Evolutionary conservation across 2,797 vertebrate genomes (phyloP).

Genomic region (Fistularia commersonii): DNA sequence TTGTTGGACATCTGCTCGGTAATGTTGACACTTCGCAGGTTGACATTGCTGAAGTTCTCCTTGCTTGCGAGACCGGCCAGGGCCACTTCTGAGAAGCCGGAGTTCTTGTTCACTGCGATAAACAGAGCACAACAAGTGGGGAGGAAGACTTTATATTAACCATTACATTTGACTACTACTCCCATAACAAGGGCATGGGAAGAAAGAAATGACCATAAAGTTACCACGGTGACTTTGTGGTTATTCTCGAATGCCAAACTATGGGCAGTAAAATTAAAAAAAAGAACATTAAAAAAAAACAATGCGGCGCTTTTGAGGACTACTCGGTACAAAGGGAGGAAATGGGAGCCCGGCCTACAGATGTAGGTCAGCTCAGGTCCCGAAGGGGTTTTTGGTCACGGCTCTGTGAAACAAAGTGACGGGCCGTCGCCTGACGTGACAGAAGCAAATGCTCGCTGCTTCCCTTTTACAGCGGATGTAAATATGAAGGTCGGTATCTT

Average conservation of each 20-base stretch:
- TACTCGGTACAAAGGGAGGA: conserved; percentile 24
- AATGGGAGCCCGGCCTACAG: conserved; percentile 1
- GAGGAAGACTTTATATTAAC: neutral
- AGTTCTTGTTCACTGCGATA: conserved; percentile 81
- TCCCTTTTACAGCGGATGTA: no score
- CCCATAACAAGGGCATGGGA: neutral
- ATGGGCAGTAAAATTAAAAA: neutral
- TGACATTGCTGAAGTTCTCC: conserved; percentile 90
- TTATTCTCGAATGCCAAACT: neutral
- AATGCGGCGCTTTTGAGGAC: conserved; percentile 6
- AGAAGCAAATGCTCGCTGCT: no score
- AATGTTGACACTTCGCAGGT: conserved; percentile 85
- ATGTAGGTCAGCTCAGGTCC: conserved; percentile 10
- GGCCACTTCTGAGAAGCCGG: conserved; percentile 87
- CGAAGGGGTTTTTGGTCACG: neutral
- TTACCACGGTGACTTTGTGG: neutral
- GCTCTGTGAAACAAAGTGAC: no score
- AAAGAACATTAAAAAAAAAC: conserved; percentile 6
- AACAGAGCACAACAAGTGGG: neutral
- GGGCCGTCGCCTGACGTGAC: neutral
- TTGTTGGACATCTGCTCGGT: conserved; percentile 92
- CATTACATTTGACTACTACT: neutral
- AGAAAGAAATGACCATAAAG: neutral
- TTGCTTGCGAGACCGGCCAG: conserved; percentile 91
- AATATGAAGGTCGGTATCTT: no score